A percentile compares a stretch with the other conserved stretches of the same genome.
These are phyloP conservation scores for Scleropages formosus DNA, from an alignment of 2,797 vertebrate species.

Conservation along the genomic window DNA sequence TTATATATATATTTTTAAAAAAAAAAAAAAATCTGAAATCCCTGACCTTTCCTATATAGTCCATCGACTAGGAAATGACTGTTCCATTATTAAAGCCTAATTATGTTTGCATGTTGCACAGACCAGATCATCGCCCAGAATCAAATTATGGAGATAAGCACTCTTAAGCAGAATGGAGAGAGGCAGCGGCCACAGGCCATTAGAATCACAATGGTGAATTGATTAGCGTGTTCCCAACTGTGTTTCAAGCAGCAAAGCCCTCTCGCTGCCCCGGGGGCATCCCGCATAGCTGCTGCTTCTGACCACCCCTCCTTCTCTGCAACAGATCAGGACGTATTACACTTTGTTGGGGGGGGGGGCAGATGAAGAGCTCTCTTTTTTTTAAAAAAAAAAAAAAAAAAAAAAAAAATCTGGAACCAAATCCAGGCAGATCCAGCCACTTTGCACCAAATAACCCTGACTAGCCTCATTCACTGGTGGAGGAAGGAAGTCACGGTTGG, in stretches of 20 bases:
- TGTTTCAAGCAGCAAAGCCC: constrained; percentile 56
- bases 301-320: constrained; percentile 44
- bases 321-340: constrained; percentile 47
- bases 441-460: constrained; percentile 32
- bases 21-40: constrained; percentile 33
- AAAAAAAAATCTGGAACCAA: constrained; percentile 17
- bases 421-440: constrained; percentile 34
- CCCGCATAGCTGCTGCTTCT: constrained; percentile 50
- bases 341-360: constrained; percentile 41
- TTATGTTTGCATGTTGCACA: constrained; percentile 60
- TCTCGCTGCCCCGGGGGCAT: constrained; percentile 64
- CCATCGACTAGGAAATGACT: constrained; percentile 47
- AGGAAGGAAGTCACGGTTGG: constrained; percentile 61
- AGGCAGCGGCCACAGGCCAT: constrained; percentile 44
- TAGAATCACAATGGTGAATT: constrained; percentile 66
- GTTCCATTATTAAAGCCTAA: constrained; percentile 56
- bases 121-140: constrained; percentile 66
- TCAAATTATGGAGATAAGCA: constrained; percentile 67
- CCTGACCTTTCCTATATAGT: constrained; percentile 43
- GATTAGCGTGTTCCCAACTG: constrained; percentile 68
- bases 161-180: constrained; percentile 45
- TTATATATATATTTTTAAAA: constrained; percentile 4
- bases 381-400: no score
- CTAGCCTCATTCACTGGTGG: constrained; percentile 58
- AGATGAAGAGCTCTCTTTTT: neutral